phyloP scores from a whole-genome alignment of 1,140 invertebrate genomes.

The Trigoniulus corallinus region DNA sequence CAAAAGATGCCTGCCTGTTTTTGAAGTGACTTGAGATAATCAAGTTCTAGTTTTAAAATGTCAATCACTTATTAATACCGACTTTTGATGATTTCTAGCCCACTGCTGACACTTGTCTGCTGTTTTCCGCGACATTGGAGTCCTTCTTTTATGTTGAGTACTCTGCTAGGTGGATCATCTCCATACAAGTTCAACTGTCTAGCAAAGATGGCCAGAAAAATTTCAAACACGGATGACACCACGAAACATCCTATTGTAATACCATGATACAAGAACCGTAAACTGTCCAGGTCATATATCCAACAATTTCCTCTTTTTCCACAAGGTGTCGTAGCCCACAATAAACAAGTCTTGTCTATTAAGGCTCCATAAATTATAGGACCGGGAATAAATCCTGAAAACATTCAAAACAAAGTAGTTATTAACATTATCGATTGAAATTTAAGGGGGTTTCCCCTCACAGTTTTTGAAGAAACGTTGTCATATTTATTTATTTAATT shows the following conservation, averaged over 20 bases:
- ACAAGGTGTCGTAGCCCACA: conserved; percentile 11
- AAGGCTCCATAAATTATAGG: conserved; percentile 5
- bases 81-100: too few species aligned
- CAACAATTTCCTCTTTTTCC: conserved; percentile 10
- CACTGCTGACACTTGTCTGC: too few species aligned
- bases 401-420: too few species aligned
- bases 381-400: conserved; percentile 2
- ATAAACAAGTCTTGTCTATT: conserved; percentile 6
- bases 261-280: conserved; percentile 5
- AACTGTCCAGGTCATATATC: conserved; percentile 6
- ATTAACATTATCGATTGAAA: too few species aligned
- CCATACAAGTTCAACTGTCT: not conserved
- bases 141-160: not conserved
- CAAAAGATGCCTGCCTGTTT: too few species aligned
- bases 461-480: too few species aligned
- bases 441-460: too few species aligned
- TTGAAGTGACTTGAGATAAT: too few species aligned
- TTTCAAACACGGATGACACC: not conserved
- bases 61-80: too few species aligned
- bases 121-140: too few species aligned
- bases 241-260: not conserved
- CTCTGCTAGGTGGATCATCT: not conserved
- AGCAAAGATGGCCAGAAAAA: not conserved
- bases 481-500: too few species aligned
- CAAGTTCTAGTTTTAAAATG: too few species aligned